Conservation (phyloP, 2,113 vertebrate species). For the Tragelaphus buxtoni region DNA sequence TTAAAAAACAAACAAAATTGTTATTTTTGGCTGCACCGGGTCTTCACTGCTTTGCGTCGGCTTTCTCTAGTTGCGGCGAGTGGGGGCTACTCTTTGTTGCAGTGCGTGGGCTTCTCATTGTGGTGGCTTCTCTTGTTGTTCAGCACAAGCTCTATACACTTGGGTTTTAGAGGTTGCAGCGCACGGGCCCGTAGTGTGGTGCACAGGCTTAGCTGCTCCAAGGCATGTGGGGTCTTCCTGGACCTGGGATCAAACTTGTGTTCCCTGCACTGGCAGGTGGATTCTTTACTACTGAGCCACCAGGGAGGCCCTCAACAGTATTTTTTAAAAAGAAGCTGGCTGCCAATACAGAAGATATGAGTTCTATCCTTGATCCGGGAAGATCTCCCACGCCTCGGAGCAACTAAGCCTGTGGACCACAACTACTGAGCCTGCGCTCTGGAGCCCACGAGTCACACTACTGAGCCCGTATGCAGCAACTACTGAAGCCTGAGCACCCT, state of each 20-base stretch:
- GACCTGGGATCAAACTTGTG: neutral
- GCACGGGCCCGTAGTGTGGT: neutral
- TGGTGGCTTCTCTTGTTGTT: neutral
- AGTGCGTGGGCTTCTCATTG: fast-evolving
- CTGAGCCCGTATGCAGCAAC: neutral
- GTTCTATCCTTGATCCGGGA: neutral
- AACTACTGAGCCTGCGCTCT: neutral
- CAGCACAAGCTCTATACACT: neutral
- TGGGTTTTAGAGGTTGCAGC: neutral
- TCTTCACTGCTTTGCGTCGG: neutral
- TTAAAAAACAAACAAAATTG: neutral
- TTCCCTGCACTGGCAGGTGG: neutral
- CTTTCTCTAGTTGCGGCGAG: neutral
- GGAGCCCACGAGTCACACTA: fast-evolving
- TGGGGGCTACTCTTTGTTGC: neutral
- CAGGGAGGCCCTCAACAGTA: neutral
- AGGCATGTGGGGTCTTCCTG: neutral
- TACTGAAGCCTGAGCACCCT: neutral
- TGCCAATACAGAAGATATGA: neutral
- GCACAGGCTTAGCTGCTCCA: neutral
- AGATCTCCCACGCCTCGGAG: neutral
- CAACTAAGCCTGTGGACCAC: neutral
- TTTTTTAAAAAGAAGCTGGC: neutral
- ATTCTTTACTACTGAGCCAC: neutral
- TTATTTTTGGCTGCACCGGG: neutral